Conservation (phyloP, 2,888 invertebrate species). For the Netelia fuscicornis region DNA sequence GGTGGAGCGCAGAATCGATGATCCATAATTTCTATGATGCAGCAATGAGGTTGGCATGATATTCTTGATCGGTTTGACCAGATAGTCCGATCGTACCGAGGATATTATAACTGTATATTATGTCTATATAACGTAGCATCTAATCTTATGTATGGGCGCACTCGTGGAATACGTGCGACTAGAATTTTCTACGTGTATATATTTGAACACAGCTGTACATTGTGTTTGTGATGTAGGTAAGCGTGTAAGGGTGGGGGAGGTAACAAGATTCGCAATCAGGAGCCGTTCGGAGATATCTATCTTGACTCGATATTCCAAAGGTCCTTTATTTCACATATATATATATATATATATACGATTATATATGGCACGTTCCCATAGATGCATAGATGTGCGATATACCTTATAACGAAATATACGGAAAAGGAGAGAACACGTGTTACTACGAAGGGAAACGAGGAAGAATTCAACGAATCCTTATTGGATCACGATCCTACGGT, state of each 20-base stretch:
- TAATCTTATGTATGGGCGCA: no score
- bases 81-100: conserved; percentile 60
- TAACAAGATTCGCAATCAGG: conserved; percentile 76
- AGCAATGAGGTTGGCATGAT: conserved; percentile 60
- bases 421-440: conserved; percentile 46
- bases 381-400: background rate
- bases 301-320: conserved; percentile 73
- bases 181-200: background rate
- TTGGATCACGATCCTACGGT: conserved; percentile 33
- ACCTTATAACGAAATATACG: conserved; percentile 30
- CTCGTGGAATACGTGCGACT: background rate
- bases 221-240: conserved; percentile 14
- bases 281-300: conserved; percentile 72
- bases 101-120: conserved; percentile 25
- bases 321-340: conserved; percentile 22
- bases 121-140: background rate
- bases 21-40: conserved; percentile 65
- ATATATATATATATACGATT: conserved; percentile 4
- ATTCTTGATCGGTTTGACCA: conserved; percentile 72
- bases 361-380: conserved; percentile 8
- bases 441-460: conserved; percentile 35
- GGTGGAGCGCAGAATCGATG: conserved; percentile 53
- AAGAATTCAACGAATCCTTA: conserved; percentile 35
- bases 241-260: conserved; percentile 61
- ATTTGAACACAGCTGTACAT: background rate